Percentiles rank a stretch among this genome's conserved stretches.
Evolutionary conservation across 2,797 vertebrate species (phyloP).

Genomic region (Emys orbicularis): DNA sequence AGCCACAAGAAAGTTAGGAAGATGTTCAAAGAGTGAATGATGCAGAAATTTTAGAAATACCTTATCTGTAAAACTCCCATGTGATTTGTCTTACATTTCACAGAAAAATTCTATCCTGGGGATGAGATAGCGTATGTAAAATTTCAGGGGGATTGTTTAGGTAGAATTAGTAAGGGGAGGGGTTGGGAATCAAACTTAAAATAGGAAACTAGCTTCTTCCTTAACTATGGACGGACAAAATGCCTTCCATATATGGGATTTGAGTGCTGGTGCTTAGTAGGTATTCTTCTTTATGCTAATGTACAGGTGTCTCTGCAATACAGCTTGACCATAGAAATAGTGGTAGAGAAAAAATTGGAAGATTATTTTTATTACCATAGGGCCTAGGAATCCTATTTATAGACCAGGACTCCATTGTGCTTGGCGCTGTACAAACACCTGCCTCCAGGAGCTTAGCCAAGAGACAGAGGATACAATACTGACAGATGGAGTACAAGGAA

Average conservation of each 20-base stretch:
- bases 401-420: too few relatives aligned
- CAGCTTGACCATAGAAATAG: not conserved
- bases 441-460: not conserved
- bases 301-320: not conserved
- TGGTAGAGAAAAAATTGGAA: not conserved
- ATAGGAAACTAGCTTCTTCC: not conserved
- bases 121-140: not conserved
- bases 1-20: not conserved
- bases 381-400: not conserved
- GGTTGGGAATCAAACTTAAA: not conserved
- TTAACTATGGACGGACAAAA: not conserved
- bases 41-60: not conserved
- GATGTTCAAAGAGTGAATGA: not conserved
- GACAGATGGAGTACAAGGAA: not conserved
- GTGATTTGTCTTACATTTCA: not conserved
- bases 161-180: not conserved
- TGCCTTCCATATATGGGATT: not conserved
- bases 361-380: not conserved
- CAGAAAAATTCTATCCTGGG: not conserved
- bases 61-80: not conserved
- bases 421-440: not conserved
- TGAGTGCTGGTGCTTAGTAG: not conserved
- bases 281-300: not conserved
- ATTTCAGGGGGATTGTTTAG: not conserved
- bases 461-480: not conserved